Conservation (phyloP, 2,888 invertebrate species). For the Melanostoma mellinum region DNA sequence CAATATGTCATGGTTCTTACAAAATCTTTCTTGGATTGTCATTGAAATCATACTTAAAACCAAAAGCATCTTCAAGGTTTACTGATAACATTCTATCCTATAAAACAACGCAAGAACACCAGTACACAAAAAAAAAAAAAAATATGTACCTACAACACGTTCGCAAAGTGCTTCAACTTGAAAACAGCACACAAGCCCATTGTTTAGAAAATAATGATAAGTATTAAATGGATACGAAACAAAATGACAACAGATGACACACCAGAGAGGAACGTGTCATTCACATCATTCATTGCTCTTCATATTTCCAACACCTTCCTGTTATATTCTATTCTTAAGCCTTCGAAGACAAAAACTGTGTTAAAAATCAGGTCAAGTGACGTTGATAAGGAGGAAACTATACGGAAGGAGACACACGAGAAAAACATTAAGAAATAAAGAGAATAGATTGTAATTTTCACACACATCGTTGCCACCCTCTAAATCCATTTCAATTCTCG, state of each 20-base stretch:
- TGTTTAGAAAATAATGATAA: constrained; percentile 42
- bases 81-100: no score
- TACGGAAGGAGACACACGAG: constrained; percentile 63
- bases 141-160: no score
- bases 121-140: no score
- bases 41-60: no score
- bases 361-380: constrained; percentile 67
- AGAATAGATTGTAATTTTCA: constrained; percentile 62
- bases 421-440: constrained; percentile 65
- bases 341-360: constrained; percentile 10
- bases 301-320: background rate
- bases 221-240: constrained; percentile 56
- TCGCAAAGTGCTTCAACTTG: no score
- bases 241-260: constrained; percentile 53
- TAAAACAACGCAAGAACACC: no score
- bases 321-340: constrained; percentile 5
- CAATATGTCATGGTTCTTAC: no score
- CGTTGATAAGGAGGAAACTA: constrained; percentile 56
- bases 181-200: background rate
- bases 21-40: no score
- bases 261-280: constrained; percentile 62
- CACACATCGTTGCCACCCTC: constrained; percentile 19
- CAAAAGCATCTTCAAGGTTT: no score
- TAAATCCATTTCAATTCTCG: background rate
- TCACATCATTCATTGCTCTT: constrained; percentile 50